Base-by-base conservation (phyloP, 2,113 vertebrate genomes). In the Capricornis sumatraensis region DNA sequence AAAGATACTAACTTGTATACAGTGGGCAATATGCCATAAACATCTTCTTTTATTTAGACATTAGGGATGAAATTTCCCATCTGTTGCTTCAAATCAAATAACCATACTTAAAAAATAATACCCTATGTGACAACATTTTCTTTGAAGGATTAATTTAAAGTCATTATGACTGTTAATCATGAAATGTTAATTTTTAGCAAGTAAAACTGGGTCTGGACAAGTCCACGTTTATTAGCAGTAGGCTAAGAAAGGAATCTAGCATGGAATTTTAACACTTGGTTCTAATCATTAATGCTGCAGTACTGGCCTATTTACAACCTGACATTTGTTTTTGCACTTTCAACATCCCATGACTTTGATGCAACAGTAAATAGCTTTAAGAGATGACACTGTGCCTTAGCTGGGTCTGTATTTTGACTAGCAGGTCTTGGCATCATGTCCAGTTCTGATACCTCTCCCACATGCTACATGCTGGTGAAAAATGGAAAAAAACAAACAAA, bases 251-350 rank as follows among this genome's bases (percentile, higher is more conserved):
- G 87, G 91, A 83, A 91, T 28, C 88, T 87, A 79, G n/a, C 76
- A 94, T 52, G 76, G 58, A 50, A 78, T 74, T 97, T 96, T 94
- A 91, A 97, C 93, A 97, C 94, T 76, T 89, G 45, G 52, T 43
- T 88, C 87, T 91, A 82, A 96, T 97, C 95, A 97, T 85, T 94
- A 96, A 92, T 95, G 87, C 94, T 97, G 74, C 50, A 87, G 5
- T 87, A 50, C 84, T 98, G 97, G 84, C 94, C 96, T 95, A 98
- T 97, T 98, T 98, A 98, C 98, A 98, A 92, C 88, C 87, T 97
- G 93, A 85, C 64, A 86, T 97, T 95, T 96, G 87, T 87, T 96
- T 98, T 98, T 87, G 81, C 97, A 98, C 97, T 97, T 97, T 76
- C 83, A 64, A 87, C 97, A 97, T 88, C 94, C 53, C 97, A 95